Evolutionary conservation across 37 sponge, comb jelly and placozoan species (phyloP), one percentile per base, ranked within the genome.

Genomic region (Hormiphora californensis): DNA sequence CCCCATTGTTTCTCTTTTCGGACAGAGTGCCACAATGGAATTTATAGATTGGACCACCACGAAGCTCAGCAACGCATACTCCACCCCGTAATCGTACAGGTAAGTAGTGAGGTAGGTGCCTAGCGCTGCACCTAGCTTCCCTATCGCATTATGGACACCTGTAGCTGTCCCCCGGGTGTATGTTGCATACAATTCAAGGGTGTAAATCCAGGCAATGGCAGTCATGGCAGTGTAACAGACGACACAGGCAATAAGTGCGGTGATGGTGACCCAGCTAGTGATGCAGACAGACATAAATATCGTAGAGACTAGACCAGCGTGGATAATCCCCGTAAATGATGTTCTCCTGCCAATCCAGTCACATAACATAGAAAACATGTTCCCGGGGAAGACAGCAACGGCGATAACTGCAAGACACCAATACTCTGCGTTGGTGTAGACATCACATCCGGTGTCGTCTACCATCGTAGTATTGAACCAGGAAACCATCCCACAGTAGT

Each of bases 71-170:
- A 73, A n/a, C 1, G 81, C 21, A 7, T 33, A 73, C 46, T 33
- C 17, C 3, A 73, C 25, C 27, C 38, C 81, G 25, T 32, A 32
- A 19, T 73, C 81, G 38, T 73, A 25, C 44, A 73, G 81, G 43
- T 40, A 73, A 43, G 35, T 30, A 19, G 81, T 73, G 23, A 73
- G 81, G 44, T 43, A 73, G 81, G 36, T 73, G 25, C 81, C 81
- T 7, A 36, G 5, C 9, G 81, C 43, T 4, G 81, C 81, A 5
- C 81, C 81, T 12, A 73, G 43, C 81, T 73, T 73, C 12, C 81
- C 81, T 27, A 73, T 73, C 44, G 46, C 81, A 41, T 73, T 73
- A 43, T 73, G 81, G 0, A 73, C 81, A 22, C 81, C 81, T 7
- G 43, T 36, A 9, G 81, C 81, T 23, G 81, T 73, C 1, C 44